Conservation (phyloP, 2,113 vertebrate species). For the Plotosus lineatus region DNA sequence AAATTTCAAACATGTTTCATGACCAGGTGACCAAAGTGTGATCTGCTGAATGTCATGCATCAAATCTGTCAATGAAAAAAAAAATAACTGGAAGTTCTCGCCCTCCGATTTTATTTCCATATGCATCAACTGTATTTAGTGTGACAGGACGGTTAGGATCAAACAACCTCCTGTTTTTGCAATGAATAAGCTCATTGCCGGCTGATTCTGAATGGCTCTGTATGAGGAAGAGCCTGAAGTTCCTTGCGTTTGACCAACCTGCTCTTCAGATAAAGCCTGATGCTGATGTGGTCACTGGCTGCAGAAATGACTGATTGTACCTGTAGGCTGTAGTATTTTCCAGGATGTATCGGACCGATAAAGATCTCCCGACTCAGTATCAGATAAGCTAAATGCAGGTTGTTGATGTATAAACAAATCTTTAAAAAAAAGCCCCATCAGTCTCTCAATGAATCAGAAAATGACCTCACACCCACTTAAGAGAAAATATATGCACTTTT, state of each 20-base stretch:
- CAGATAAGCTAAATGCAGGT: constrained; percentile 59
- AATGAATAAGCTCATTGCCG: background rate
- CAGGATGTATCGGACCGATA: constrained; percentile 36
- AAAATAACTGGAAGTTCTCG: no score
- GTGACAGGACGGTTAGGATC: background rate
- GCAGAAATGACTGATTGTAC: constrained; percentile 65
- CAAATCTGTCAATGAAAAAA: no score
- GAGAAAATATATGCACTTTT: background rate
- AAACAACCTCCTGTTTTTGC: background rate
- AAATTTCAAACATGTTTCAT: no score
- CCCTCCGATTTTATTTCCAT: no score
- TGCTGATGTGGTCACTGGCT: constrained; percentile 66
- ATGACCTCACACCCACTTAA: constrained; percentile 34
- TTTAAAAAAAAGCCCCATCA: constrained; percentile 47
- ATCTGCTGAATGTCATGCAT: no score
- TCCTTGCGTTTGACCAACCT: constrained; percentile 62
- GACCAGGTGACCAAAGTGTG: no score
- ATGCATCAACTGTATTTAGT: background rate
- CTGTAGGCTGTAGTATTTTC: constrained; percentile 58
- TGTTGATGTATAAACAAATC: constrained; percentile 61
- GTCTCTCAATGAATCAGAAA: constrained; percentile 50
- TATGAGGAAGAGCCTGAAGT: constrained; percentile 57
- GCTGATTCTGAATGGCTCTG: constrained; percentile 41
- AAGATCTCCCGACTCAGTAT: constrained; percentile 49
- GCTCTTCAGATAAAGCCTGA: constrained; percentile 72